A percentile compares a stretch with the other conserved stretches of the same genome.
Evolutionary conservation across 1,140 invertebrate genomes (phyloP).

Genomic region (Bombus cullumanus): DNA sequence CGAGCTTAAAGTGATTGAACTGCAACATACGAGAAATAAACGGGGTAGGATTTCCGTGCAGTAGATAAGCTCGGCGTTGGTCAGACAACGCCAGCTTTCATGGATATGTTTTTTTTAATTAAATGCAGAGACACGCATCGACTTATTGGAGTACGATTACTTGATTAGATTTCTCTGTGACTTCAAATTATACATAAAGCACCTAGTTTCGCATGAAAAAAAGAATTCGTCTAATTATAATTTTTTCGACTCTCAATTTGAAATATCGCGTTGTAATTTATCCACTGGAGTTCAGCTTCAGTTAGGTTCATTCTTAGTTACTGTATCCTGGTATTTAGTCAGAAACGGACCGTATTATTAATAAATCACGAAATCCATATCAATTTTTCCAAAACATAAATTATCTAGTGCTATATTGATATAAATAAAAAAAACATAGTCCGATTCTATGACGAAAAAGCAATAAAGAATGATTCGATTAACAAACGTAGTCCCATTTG

Average conservation of each 20-base stretch:
- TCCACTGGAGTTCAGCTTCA: too few relatives aligned
- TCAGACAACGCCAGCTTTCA: not conserved
- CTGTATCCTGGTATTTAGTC: too few relatives aligned
- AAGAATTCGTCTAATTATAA: not conserved
- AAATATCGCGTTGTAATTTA: too few relatives aligned
- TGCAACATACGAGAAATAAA: not conserved
- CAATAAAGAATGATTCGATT: not conserved
- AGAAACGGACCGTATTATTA: too few relatives aligned
- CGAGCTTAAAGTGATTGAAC: slow-evolving; percentile 17
- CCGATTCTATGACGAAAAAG: not conserved
- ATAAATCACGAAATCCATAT: too few relatives aligned
- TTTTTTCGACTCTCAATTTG: not conserved
- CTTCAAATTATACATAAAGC: not conserved
- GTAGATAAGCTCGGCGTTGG: slow-evolving; percentile 4
- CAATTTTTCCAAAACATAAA: too few relatives aligned
- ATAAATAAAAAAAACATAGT: not conserved
- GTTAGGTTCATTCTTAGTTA: too few relatives aligned
- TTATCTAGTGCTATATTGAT: too few relatives aligned
- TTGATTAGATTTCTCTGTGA: not conserved
- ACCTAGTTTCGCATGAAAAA: not conserved
- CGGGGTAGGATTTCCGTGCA: not conserved
- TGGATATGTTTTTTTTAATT: not conserved
- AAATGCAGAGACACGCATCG: not conserved
- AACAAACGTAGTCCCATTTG: not conserved
- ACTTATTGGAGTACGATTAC: not conserved